These are phyloP conservation scores for Diachasma alloeum DNA, from an alignment of 1,140 invertebrate species.

Conservation along the genomic window DNA sequence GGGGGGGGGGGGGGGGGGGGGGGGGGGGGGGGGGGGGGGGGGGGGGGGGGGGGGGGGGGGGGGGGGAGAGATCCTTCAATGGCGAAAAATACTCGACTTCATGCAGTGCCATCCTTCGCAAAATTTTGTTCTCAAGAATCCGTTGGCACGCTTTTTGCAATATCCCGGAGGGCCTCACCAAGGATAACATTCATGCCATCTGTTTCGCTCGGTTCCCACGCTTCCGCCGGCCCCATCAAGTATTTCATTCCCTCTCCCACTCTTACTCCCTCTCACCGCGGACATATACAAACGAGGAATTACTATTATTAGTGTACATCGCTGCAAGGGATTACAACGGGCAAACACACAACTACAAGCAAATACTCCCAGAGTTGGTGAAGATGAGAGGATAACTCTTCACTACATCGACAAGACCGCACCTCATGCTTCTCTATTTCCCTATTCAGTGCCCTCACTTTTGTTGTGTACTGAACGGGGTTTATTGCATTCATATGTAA, in stretches of 20 bases:
- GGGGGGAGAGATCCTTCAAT: too few species aligned
- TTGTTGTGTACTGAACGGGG: not conserved
- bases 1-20: too few species aligned
- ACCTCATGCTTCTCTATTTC: not conserved
- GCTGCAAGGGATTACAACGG: not conserved
- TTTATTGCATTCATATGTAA: not conserved
- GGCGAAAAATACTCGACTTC: not conserved
- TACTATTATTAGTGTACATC: not conserved
- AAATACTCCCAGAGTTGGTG: not conserved
- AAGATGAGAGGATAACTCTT: not conserved
- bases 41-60: too few species aligned
- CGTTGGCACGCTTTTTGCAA: not conserved
- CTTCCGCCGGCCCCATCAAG: slow-evolving; percentile 49
- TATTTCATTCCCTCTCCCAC: slow-evolving; percentile 25
- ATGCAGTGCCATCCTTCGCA: not conserved
- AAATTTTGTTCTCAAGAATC: not conserved
- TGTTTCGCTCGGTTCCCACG: slow-evolving; percentile 61
- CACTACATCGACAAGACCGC: not conserved
- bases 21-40: too few species aligned
- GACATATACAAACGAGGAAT: not conserved
- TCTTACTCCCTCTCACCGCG: slow-evolving; percentile 23
- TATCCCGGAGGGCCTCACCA: slow-evolving; percentile 40
- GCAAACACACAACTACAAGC: not conserved
- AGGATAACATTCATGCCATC: slow-evolving; percentile 54
- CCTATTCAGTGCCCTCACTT: not conserved